These are phyloP conservation scores for Theonella swinhoei DNA, from an alignment of 37 sponge, comb jelly and placozoan genomes.

Conservation along the genomic window DNA sequence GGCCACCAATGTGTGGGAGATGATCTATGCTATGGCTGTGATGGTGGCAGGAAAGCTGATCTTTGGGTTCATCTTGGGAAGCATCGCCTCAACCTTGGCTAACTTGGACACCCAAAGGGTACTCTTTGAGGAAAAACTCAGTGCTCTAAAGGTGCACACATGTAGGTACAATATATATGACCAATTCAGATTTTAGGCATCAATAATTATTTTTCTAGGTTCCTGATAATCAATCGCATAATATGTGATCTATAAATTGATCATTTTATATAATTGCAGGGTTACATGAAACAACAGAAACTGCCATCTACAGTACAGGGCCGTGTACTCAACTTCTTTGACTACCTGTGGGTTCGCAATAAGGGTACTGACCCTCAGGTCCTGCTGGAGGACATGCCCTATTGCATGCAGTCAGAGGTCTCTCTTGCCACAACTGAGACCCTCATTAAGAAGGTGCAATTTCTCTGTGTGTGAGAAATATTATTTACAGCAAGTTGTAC, in stretches of 20 bases:
- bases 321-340: constrained; percentile 59
- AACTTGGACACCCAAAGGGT: constrained; percentile 71
- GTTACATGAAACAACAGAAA: constrained; percentile 58
- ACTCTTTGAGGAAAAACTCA: constrained; percentile 66
- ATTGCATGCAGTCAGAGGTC: constrained; percentile 71
- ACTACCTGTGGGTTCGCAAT: constrained; percentile 67
- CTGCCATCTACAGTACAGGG: constrained; percentile 32
- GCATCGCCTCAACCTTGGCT: constrained; percentile 70
- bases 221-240: background rate
- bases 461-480: background rate
- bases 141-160: constrained; percentile 49
- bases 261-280: constrained; percentile 13
- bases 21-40: constrained; percentile 67
- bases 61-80: constrained; percentile 84
- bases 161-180: background rate
- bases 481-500: background rate
- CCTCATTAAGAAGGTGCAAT: constrained; percentile 46
- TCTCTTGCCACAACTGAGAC: constrained; percentile 47
- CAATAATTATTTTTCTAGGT: background rate
- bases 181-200: background rate
- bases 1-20: constrained; percentile 47
- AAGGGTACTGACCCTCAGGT: constrained; percentile 25
- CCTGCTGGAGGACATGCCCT: constrained; percentile 60
- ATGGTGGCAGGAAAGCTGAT: constrained; percentile 78
- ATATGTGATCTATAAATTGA: background rate